Conservation (phyloP, 2,113 vertebrate genomes). For the Atherinomorus stipes region DNA sequence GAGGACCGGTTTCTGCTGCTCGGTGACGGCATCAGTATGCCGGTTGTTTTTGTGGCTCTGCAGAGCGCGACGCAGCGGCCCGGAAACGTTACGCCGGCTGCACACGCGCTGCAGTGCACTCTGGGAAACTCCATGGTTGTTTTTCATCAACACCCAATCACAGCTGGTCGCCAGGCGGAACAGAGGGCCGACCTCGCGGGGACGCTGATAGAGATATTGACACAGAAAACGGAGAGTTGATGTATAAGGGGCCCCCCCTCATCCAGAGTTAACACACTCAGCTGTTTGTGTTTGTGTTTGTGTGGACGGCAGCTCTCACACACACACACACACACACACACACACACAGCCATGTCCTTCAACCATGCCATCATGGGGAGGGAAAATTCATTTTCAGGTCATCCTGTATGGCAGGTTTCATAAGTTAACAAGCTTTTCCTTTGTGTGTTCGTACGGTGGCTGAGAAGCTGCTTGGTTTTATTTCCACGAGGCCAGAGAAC, state of each 20-base stretch:
- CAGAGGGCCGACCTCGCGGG: conserved; percentile 27
- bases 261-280: no score
- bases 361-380: no score
- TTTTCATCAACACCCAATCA: conserved; percentile 67
- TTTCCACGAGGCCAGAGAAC: no score
- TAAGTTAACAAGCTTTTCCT: no score
- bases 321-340: no score
- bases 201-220: conserved; percentile 51
- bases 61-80: conserved; percentile 45
- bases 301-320: no score
- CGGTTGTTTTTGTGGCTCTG: conserved; percentile 20
- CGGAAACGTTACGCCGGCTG: conserved; percentile 45
- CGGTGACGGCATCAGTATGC: conserved; percentile 46
- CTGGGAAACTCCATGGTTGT: conserved; percentile 44
- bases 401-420: no score
- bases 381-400: no score
- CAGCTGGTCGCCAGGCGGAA: conserved; percentile 45
- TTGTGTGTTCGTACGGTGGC: no score
- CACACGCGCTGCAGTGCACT: conserved; percentile 41
- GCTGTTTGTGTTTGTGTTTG: no score
- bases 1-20: conserved; percentile 33
- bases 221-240: background rate
- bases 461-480: no score
- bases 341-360: no score
- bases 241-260: background rate